Percentiles rank a stretch among this genome's conserved stretches.
phyloP scores from a whole-genome alignment of 2,113 vertebrate species.

The Microtus pennsylvanicus region DNA sequence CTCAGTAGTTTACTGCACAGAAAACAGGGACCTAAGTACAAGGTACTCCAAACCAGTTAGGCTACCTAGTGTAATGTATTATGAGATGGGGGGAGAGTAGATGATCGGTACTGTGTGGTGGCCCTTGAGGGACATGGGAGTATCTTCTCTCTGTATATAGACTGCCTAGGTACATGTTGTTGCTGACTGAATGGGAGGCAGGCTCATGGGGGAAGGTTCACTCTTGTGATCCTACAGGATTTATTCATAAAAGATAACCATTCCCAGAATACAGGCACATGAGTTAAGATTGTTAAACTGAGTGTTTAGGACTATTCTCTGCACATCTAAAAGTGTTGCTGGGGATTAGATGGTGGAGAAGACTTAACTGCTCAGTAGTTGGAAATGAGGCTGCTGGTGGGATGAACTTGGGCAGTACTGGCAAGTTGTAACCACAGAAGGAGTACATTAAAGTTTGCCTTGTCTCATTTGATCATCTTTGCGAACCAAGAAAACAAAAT shows the following conservation, averaged over 20 bases:
- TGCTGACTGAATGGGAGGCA: background rate
- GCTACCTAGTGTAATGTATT: background rate
- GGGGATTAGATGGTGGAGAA: slow-evolving; percentile 85
- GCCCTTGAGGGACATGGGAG: no score
- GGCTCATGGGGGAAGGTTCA: background rate
- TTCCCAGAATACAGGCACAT: slow-evolving; percentile 38
- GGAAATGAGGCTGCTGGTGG: slow-evolving; percentile 70
- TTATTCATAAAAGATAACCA: slow-evolving; percentile 53
- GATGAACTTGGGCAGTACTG: slow-evolving; percentile 62
- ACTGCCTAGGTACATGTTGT: background rate
- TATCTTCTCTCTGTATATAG: background rate
- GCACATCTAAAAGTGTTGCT: slow-evolving; percentile 81
- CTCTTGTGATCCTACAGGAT: background rate
- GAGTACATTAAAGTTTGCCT: slow-evolving; percentile 69
- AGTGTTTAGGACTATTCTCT: slow-evolving; percentile 77
- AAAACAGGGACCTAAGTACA: background rate
- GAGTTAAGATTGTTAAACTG: slow-evolving; percentile 65
- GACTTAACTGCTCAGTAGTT: slow-evolving; percentile 83
- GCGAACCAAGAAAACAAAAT: slow-evolving; percentile 67
- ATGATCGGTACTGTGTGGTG: background rate
- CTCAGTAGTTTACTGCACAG: background rate
- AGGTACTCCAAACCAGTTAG: background rate
- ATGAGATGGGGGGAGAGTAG: background rate
- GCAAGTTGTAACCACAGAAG: slow-evolving; percentile 72
- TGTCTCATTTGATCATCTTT: slow-evolving; percentile 80